Conservation (phyloP, 2,888 invertebrate genomes). For the Petrolisthes manimaculis region DNA sequence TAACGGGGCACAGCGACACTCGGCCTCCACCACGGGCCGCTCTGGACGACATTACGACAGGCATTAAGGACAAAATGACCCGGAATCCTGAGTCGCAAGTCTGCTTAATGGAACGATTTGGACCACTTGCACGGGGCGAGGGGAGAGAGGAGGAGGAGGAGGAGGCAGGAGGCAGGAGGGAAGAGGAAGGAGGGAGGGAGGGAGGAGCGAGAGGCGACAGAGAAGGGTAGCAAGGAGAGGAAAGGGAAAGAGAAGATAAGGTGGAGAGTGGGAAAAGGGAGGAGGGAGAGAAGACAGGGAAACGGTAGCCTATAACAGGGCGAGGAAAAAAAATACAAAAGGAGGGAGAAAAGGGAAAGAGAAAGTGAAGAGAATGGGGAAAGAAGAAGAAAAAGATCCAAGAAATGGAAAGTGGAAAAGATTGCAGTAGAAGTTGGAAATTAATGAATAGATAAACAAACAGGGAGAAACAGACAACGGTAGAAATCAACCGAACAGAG, state of each 20-base stretch:
- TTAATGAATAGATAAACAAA: no score
- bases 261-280: not conserved
- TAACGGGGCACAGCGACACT: constrained; percentile 47
- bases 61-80: constrained; percentile 65
- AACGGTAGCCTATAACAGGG: not conserved
- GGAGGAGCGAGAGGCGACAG: not conserved
- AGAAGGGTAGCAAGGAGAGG: not conserved
- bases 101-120: constrained; percentile 65
- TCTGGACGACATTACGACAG: constrained; percentile 63
- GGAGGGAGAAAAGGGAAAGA: not conserved
- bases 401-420: not conserved
- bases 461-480: no score
- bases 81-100: constrained; percentile 65
- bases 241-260: not conserved
- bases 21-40: constrained; percentile 33
- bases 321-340: not conserved
- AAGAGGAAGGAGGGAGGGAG: not conserved
- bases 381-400: not conserved
- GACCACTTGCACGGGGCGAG: constrained; percentile 63
- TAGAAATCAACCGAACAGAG: no score
- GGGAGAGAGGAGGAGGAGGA: constrained; percentile 16
- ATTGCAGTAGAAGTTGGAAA: not conserved
- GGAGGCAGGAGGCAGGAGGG: constrained; percentile 16
- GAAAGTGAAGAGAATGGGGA: not conserved
- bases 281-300: not conserved